Conservation (phyloP, 1,140 invertebrate species). For the Brachionus koreanus region DNA sequence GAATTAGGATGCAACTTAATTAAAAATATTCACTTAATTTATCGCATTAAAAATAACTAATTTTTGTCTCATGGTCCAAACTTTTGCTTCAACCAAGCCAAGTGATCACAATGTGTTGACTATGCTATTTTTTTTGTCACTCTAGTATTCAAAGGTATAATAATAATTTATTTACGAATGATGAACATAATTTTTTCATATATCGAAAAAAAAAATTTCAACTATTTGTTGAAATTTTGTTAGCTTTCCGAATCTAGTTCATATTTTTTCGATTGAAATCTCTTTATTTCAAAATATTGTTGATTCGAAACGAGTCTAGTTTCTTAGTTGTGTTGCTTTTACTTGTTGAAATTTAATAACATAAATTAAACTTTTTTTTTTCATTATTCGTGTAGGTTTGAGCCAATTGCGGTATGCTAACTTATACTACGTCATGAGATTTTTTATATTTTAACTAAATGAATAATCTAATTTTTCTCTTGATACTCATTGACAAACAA, state of each 20-base stretch:
- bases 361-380: constrained; percentile 9
- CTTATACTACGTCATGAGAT: neutral
- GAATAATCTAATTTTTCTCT: neutral
- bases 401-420: neutral
- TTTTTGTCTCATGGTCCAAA: neutral
- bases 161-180: neutral
- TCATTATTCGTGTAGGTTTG: neutral
- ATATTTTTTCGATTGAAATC: constrained; percentile 9
- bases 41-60: neutral
- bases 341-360: constrained; percentile 5
- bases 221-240: neutral
- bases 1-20: neutral
- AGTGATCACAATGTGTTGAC: neutral
- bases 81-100: neutral
- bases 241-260: neutral
- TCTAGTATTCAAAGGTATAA: neutral
- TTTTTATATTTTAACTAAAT: neutral
- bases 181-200: neutral
- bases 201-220: neutral
- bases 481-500: neutral
- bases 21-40: neutral
- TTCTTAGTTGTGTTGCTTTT: neutral
- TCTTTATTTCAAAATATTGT: neutral
- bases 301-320: constrained; percentile 5
- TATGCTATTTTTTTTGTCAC: neutral